Conservation (phyloP, 2,797 vertebrate species). For the Siniperca obscura region DNA sequence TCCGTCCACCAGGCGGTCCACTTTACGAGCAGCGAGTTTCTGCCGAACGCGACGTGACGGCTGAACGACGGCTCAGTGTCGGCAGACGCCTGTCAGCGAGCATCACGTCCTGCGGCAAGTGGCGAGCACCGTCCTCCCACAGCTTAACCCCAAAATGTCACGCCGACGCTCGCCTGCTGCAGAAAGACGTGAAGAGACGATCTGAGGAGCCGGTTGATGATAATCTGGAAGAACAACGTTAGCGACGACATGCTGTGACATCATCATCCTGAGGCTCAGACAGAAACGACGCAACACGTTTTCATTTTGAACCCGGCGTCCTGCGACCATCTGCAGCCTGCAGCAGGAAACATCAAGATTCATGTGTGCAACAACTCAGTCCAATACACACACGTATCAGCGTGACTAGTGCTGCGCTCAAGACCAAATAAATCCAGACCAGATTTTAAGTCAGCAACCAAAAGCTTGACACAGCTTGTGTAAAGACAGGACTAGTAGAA, state of each 20-base stretch:
- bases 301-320: slow-evolving; percentile 30
- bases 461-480: not conserved
- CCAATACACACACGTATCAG: not conserved
- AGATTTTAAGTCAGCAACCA: not conserved
- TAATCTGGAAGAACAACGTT: slow-evolving; percentile 56
- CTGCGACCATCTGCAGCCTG: slow-evolving; percentile 29
- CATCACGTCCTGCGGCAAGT: slow-evolving; percentile 43
- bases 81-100: slow-evolving; percentile 43
- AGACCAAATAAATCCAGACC: not conserved
- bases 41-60: slow-evolving; percentile 4
- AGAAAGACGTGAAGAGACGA: slow-evolving; percentile 21
- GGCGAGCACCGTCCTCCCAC: slow-evolving; percentile 37
- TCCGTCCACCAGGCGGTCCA: slow-evolving; percentile 8
- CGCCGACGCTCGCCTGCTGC: slow-evolving; percentile 21
- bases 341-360: slow-evolving; percentile 24
- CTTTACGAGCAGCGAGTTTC: not conserved
- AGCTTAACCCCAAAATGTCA: slow-evolving; percentile 74
- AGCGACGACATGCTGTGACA: slow-evolving; percentile 55
- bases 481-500: not conserved
- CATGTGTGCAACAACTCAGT: not conserved
- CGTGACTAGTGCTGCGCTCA: not conserved
- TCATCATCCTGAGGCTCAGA: slow-evolving; percentile 48
- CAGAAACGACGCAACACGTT: slow-evolving; percentile 36
- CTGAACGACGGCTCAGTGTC: slow-evolving; percentile 17
- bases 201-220: slow-evolving; percentile 56